These are phyloP conservation scores for Sycobia sp. DNA, from an alignment of 1,140 invertebrate species.

Conservation along the genomic window DNA sequence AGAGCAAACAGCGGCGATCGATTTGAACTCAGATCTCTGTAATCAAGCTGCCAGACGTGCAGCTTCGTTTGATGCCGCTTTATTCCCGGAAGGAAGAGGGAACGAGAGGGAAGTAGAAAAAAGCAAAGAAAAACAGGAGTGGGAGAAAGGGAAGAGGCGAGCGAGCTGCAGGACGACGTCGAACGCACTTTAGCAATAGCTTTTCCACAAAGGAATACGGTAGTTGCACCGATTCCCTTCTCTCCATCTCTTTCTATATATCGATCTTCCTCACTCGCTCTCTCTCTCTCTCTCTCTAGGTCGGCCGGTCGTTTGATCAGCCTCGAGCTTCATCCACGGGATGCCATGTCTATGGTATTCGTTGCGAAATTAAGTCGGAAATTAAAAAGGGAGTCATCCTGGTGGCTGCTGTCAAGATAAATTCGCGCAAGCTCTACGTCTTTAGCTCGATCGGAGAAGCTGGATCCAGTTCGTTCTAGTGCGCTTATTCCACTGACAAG, in stretches of 20 bases:
- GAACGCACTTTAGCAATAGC: conserved; percentile 27
- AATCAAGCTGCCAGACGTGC: conserved; percentile 46
- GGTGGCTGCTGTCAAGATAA: conserved; percentile 10
- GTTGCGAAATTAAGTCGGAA: conserved; percentile 21
- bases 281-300: background rate
- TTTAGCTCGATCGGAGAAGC: too few species aligned
- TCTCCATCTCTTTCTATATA: background rate
- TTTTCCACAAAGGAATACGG: conserved; percentile 13
- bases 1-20: conserved; percentile 47
- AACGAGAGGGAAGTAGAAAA: conserved; percentile 9
- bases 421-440: too few species aligned
- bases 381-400: conserved; percentile 14
- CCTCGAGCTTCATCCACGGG: background rate
- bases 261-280: too few species aligned
- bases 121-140: too few species aligned
- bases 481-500: too few species aligned
- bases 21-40: conserved; percentile 50
- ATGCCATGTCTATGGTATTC: background rate
- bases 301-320: background rate
- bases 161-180: background rate
- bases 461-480: too few species aligned
- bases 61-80: conserved; percentile 31
- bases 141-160: conserved; percentile 1
- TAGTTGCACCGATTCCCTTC: too few species aligned
- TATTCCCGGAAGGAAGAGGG: conserved; percentile 18